These are phyloP conservation scores for Geococcyx californianus DNA, from an alignment of 2,113 vertebrate genomes.

Conservation along the genomic window DNA sequence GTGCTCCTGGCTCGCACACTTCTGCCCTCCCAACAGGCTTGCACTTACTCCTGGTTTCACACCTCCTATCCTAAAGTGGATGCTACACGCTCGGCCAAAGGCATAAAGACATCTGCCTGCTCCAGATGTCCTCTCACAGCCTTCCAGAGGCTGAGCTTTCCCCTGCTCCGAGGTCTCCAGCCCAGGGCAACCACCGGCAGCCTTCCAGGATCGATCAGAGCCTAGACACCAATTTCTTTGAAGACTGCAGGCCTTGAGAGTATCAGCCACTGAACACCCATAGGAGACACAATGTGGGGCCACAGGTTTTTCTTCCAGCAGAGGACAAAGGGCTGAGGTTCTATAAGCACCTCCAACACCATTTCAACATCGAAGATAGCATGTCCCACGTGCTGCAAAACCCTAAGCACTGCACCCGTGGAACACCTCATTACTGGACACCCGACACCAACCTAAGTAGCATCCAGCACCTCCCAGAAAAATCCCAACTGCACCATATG, in stretches of 20 bases:
- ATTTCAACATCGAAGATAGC: not conserved
- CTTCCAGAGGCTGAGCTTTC: not conserved
- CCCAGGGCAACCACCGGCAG: accelerated
- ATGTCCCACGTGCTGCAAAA: not conserved
- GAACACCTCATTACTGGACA: not conserved
- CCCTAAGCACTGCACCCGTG: not conserved
- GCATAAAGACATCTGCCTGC: not conserved
- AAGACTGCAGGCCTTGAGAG: not conserved
- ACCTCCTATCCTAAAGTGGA: not conserved
- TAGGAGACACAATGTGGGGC: not conserved
- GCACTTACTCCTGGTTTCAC: not conserved
- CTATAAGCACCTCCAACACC: not conserved
- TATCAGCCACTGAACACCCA: not conserved
- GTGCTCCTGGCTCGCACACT: not conserved
- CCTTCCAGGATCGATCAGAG: not conserved
- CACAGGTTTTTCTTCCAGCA: not conserved
- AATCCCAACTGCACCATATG: not conserved
- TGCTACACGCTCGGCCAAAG: accelerated
- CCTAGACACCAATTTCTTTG: not conserved
- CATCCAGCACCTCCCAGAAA: not conserved
- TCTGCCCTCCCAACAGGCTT: not conserved
- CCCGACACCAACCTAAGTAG: not conserved
- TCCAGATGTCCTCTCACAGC: not conserved
- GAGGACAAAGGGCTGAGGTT: not conserved
- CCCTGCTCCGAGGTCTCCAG: not conserved